Base-by-base conservation (phyloP, 2,888 invertebrate species). In the Drosophila anomelani region DNA sequence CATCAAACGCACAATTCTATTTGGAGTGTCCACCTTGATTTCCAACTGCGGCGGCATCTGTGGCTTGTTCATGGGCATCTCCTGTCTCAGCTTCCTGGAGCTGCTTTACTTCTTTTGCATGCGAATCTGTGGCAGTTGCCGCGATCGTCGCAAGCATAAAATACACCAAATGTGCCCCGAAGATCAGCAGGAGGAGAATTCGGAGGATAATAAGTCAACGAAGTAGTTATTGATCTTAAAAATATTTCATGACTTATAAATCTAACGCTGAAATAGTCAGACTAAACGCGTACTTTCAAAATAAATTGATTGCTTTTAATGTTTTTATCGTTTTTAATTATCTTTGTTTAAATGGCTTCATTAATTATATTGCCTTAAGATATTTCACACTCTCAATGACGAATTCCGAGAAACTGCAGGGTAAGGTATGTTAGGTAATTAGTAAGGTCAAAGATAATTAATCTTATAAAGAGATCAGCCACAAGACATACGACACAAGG, bases 1-100 rank as follows among this genome's bases (percentile, higher is more conserved):
- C 1, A 95, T 95, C 9, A 94, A 94, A 53, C 93, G 95, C 4
- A 95, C 95, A 0, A 95, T 95, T 81, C 91, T 95, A 26, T 95
- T 95, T 85, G 95, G 95, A 0, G 93, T 94, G 54, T 94, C 95
- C 0, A 95, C 95, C 76, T 94, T 95, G 84, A 93, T 95, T 43
- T 95, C 95, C 29, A 95, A 95, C 90, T 95, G 94, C 81, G 95
- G 95, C 17, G 95, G 95, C 74, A 93, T 95, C 10, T 93, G 95
- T 8, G 95, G 92, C 39, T 80, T 93, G 8, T 93, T 92, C 41
- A 92, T 93, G 92, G 92, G 92, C 20, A 91, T 93, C 20, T 93
- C 92, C 1, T 85, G 90, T 55, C 77, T 93, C 38, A 92, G 92
- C 54, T 77, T 94, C 7, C 93, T 94, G 47, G 94, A 94, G 85